A percentile compares a stretch with the other conserved stretches of the same genome.
Evolutionary conservation across 2,888 invertebrate genomes (phyloP).

Genomic region (Leucania comma): DNA sequence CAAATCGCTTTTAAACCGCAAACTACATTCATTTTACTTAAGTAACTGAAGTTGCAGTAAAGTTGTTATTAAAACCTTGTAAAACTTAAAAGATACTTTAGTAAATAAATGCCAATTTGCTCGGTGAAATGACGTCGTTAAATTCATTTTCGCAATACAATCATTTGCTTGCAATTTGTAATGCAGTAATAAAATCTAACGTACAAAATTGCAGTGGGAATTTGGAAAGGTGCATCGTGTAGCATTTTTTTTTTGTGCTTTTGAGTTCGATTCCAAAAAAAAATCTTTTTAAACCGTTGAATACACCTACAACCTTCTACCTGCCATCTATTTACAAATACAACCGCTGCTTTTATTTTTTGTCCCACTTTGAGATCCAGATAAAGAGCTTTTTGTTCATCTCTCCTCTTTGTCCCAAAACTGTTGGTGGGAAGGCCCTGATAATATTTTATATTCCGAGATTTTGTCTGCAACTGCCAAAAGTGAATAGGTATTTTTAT

Average conservation of each 20-base stretch:
- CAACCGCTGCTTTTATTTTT: conserved; percentile 83
- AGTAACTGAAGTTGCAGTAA: conserved; percentile 14
- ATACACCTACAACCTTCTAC: conserved; percentile 89
- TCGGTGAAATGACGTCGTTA: neutral
- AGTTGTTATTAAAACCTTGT: conserved; percentile 3
- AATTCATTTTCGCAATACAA: conserved; percentile 26
- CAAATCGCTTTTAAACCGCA: neutral
- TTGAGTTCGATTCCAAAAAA: conserved; percentile 67
- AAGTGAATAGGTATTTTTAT: conserved; percentile 7
- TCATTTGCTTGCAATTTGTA: conserved; percentile 31
- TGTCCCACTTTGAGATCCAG: conserved; percentile 76
- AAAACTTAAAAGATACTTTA: neutral
- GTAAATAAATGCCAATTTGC: conserved; percentile 4
- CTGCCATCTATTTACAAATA: conserved; percentile 88
- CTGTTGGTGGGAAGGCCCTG: conserved; percentile 55
- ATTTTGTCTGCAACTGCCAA: conserved; percentile 33
- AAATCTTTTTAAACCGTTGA: conserved; percentile 74
- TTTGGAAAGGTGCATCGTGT: conserved; percentile 83
- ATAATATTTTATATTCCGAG: conserved; percentile 40
- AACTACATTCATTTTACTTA: neutral
- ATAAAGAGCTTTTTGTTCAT: conserved; percentile 83
- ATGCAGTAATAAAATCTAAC: conserved; percentile 33
- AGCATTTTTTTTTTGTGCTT: conserved; percentile 67
- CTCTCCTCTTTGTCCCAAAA: conserved; percentile 77
- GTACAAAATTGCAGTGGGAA: conserved; percentile 79